Evolutionary conservation across 2,113 vertebrate species (phyloP).

Genomic region (Oriolus oriolus): DNA sequence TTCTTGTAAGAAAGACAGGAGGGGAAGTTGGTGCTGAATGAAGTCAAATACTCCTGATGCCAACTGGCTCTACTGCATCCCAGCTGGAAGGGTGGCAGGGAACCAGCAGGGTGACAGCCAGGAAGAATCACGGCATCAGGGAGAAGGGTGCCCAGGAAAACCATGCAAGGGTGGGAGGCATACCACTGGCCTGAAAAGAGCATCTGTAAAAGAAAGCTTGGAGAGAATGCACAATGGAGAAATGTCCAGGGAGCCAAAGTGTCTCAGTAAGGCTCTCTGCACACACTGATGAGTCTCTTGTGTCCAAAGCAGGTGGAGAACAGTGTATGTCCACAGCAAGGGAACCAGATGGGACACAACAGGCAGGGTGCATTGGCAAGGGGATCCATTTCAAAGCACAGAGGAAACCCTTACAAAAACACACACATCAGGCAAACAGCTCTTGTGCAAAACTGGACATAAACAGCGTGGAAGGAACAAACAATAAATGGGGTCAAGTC

Average conservation of each 20-base stretch:
- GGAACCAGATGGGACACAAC: background rate
- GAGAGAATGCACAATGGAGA: background rate
- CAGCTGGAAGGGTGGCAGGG: background rate
- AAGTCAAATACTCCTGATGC: background rate
- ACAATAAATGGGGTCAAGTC: background rate
- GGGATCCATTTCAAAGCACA: background rate
- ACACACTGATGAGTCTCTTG: background rate
- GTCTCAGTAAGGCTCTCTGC: background rate
- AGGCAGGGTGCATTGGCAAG: background rate
- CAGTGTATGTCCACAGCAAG: background rate
- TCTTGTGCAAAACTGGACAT: background rate
- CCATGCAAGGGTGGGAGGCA: background rate
- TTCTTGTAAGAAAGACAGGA: background rate
- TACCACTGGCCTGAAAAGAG: background rate
- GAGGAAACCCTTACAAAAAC: background rate
- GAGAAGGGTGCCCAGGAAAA: background rate
- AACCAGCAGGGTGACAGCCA: background rate
- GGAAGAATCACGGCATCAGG: background rate
- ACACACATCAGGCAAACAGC: background rate
- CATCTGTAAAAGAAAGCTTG: background rate
- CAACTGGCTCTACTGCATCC: background rate
- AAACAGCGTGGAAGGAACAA: background rate
- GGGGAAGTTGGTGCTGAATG: background rate
- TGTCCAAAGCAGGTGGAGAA: background rate
- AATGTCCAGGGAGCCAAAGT: background rate